Base-by-base conservation (phyloP, 2,113 vertebrate genomes). In the Petaurus breviceps region DNA sequence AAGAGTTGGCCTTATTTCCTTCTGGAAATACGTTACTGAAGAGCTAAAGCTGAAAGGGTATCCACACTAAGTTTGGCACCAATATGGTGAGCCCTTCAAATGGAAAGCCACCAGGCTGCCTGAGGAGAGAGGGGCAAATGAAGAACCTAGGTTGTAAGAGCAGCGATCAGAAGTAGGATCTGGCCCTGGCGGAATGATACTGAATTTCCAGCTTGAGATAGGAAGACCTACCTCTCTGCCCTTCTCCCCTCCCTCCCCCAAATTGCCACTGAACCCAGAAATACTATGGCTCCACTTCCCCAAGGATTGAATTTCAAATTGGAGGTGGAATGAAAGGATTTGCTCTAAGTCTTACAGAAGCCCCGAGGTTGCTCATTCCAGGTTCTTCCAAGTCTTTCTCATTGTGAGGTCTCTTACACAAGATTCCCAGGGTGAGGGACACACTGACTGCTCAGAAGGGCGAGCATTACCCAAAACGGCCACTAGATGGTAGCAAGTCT, bases 401-500 rank as follows among this genome's bases (percentile, higher is more conserved):
- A 16, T 6, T n/a, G 19, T 84, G 43, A 43, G 7, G 68, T 84
- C n/a, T 43, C 5, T 84, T 84, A n/a, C n/a, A 43, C 68, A 7
- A 43, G n/a, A 84, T 43, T 43, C 68, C 68, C 37, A 77, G 61
- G 37, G 8, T 26, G 12, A 6, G 51, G 11, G 1, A 24, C 7
- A n/a, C 11, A 28, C 19, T 26, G 22, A 26, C 12, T 8, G 51
- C 19, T 24, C 24, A 47, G 90, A 28, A 12, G 90, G 6, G 50
- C 90, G 37, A 37, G 1, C 31, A 84, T 43, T 84, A 84, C 50
- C 0, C 0, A 24, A 19, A 84, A 8, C 2, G 12, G 95, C 94
- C 97, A 96, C 94, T 89, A 97, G 98, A 92, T 96, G 97, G 96
- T 96, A 97, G 96, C 49, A 97, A 43, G 90, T n/a, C 12, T 53